Base-by-base conservation (phyloP, 1,140 invertebrate species). In the Spodoptera frugiperda region DNA sequence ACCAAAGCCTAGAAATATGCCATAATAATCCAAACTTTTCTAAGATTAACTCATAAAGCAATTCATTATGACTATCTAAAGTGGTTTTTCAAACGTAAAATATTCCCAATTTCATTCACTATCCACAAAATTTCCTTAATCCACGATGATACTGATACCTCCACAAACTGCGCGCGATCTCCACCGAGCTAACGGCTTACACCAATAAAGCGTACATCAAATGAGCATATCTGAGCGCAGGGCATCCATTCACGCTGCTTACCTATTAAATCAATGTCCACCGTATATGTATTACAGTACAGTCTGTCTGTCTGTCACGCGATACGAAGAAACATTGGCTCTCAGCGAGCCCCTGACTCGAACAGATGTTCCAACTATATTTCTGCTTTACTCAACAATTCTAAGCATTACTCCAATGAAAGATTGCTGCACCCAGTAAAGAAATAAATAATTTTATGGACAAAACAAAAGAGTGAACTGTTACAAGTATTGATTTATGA, bases 221-320 rank as follows among this genome's bases (percentile, higher is more conserved):
- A 78, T 79, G 61, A 80, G 80, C 79, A 81, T 84, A 87, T 87
- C 83, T 83, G 17, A 70, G 21, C 33, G 17, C n/a, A 68, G 44
- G 49, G 55, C 76, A 76, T 79, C 76, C 81, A 83, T 88, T 86
- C 86, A 82, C 83, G 76, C 82, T 71, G 80, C 73, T 78, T 78
- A 63, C 57, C 48, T 78, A 77, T 81, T 89, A 89, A 87, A 89
- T 89, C 88, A 89, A 86, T 83, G 87, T 89, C 87, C 71, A 39
- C 85, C 85, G 54, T 87, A 87, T 87, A 87, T 75, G 84, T 78
- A 77, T 78, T 78, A 74, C 76, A 70, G 67, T 70, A 65, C 59
- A 72, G 68, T 44, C 30, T 67, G 72, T 78, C 59, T 21, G 76
- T 73, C 78, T 78, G 78, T 82, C 78, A 77, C 80, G 61, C 59